Conservation (phyloP, 2,113 vertebrate genomes). For the Nothoprocta pentlandii region DNA sequence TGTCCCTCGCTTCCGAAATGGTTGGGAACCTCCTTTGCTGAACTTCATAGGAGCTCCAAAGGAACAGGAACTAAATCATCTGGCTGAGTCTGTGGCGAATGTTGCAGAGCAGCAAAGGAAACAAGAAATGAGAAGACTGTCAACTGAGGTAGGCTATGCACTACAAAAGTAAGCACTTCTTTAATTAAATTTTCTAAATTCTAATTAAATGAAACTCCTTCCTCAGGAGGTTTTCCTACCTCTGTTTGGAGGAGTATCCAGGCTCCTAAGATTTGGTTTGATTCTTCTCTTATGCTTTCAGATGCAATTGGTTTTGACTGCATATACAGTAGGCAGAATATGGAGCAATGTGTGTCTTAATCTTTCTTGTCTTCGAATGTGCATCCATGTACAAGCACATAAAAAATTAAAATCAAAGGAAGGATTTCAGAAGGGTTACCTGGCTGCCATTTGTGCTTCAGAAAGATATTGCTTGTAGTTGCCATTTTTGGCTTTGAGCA, state of each 20-base stretch:
- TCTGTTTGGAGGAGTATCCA: background rate
- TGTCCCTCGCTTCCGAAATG: constrained; percentile 86
- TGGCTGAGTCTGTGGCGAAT: constrained; percentile 79
- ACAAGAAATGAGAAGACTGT: constrained; percentile 77
- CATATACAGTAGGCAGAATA: background rate
- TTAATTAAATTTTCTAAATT: background rate
- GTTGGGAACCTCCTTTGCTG: constrained; percentile 91
- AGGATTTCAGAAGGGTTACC: background rate
- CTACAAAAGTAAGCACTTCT: rapidly evolving
- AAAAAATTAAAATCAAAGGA: background rate
- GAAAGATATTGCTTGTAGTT: background rate
- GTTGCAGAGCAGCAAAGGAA: constrained; percentile 82
- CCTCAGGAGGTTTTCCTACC: background rate
- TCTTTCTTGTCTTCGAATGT: background rate
- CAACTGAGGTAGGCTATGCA: constrained; percentile 76
- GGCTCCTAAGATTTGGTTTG: background rate
- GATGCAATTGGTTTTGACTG: background rate
- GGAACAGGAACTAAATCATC: constrained; percentile 85
- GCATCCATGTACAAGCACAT: background rate
- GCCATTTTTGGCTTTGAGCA: background rate
- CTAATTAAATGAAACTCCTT: background rate
- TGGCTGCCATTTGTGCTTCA: background rate
- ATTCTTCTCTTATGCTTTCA: background rate
- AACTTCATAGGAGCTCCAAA: constrained; percentile 69
- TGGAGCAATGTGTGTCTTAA: background rate